Conservation (phyloP, 2,113 vertebrate genomes). For the Anas platyrhynchos region DNA sequence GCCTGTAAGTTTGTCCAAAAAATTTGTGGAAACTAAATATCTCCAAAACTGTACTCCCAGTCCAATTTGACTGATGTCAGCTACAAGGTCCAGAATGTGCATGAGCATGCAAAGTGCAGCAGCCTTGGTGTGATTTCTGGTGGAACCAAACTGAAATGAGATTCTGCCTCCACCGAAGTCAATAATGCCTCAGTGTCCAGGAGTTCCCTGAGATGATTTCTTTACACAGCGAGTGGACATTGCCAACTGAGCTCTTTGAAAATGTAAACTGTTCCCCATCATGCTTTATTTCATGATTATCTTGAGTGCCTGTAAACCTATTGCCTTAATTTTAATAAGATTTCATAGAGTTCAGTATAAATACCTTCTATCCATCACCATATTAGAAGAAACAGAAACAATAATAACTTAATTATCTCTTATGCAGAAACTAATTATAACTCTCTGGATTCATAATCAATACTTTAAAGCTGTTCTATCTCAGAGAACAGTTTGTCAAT, state of each 20-base stretch:
- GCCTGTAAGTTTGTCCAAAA: background rate
- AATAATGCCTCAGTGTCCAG: background rate
- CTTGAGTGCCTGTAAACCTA: constrained; percentile 30
- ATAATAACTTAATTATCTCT: constrained; percentile 68
- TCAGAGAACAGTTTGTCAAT: constrained; percentile 61
- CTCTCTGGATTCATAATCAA: constrained; percentile 59
- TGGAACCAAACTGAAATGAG: background rate
- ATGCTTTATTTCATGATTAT: constrained; percentile 23
- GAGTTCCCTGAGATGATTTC: constrained; percentile 1
- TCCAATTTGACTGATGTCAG: background rate
- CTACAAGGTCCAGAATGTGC: background rate
- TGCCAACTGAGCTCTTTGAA: constrained; percentile 15
- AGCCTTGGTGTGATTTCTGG: background rate
- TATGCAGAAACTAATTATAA: constrained; percentile 56
- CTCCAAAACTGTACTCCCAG: background rate
- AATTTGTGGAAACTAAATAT: background rate
- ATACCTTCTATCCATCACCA: constrained; percentile 48
- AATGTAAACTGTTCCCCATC: background rate
- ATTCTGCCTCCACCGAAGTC: background rate
- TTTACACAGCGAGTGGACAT: background rate
- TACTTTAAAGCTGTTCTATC: constrained; percentile 44
- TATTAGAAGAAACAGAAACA: constrained; percentile 56
- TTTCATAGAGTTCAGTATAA: constrained; percentile 38
- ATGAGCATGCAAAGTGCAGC: background rate
- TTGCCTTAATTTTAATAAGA: constrained; percentile 49